Evolutionary conservation across 2,113 vertebrate species (phyloP).

Genomic region (Lagopus muta): DNA sequence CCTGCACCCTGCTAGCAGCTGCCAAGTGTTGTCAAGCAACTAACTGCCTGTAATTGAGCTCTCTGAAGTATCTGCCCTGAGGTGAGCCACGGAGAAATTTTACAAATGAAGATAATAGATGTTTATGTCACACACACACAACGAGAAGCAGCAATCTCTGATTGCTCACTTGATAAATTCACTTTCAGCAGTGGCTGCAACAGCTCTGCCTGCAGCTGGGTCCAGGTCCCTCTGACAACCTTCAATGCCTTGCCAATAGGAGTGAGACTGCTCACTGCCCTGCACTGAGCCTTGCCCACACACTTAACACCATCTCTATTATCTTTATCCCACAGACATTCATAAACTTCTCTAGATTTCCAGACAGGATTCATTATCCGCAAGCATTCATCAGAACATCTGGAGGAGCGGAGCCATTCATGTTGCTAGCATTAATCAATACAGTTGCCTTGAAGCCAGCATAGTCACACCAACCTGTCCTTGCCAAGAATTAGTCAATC

Average conservation of each 20-base stretch:
- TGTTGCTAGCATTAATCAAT: not conserved
- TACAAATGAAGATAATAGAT: conserved; percentile 70
- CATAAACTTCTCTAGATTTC: not conserved
- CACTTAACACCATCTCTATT: not conserved
- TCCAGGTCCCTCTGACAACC: not conserved
- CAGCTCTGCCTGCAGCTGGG: not conserved
- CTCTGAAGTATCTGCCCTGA: conserved; percentile 59
- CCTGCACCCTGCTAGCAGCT: not conserved
- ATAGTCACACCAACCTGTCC: not conserved
- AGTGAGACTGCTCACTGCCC: not conserved
- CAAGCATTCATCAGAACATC: conserved; percentile 3
- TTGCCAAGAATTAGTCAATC: conserved; percentile 42
- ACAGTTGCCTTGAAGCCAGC: conserved; percentile 1
- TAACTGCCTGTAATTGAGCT: conserved; percentile 62
- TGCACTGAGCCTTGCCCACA: not conserved
- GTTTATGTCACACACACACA: conserved; percentile 45
- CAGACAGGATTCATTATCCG: conserved; percentile 9
- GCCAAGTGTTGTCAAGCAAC: conserved; percentile 63
- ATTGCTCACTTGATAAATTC: conserved; percentile 3
- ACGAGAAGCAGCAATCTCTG: not conserved
- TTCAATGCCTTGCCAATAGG: not conserved
- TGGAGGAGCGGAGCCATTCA: conserved; percentile 36
- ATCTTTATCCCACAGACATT: not conserved
- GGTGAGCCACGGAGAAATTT: conserved; percentile 57
- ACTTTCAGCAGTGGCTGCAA: not conserved